phyloP scores from a whole-genome alignment of 2,113 vertebrate species.

The Orthonyx spaldingii region DNA sequence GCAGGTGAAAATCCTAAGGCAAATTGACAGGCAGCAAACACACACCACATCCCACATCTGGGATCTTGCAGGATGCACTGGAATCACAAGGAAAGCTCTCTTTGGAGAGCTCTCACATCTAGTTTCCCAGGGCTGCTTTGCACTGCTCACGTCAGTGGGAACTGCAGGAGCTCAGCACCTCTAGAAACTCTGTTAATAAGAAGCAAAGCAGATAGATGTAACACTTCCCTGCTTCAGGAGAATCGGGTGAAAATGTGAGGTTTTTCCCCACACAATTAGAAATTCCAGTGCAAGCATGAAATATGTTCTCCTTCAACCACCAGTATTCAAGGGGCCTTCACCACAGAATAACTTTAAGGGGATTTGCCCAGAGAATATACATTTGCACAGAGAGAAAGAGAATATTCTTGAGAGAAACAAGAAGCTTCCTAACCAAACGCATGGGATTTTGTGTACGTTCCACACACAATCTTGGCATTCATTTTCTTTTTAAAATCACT shows the following conservation, averaged over 20 bases:
- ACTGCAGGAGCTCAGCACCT: background rate
- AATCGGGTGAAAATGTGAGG: background rate
- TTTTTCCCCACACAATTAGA: background rate
- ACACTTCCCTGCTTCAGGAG: background rate
- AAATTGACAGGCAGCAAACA: accelerated
- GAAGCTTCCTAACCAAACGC: background rate
- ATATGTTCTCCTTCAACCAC: background rate
- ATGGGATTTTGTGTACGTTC: background rate
- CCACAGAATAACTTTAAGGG: background rate
- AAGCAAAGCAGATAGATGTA: background rate
- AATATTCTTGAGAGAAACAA: background rate
- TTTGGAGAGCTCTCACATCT: background rate
- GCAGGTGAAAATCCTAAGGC: background rate
- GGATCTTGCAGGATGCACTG: background rate
- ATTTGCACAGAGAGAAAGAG: background rate
- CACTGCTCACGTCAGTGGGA: background rate
- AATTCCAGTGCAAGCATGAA: background rate
- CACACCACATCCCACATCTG: accelerated
- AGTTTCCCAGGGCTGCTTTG: background rate
- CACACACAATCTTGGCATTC: background rate
- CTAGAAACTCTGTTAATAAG: background rate
- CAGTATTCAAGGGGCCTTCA: background rate
- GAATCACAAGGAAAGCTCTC: background rate
- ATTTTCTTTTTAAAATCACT: background rate
- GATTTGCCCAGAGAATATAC: background rate